phyloP scores from a whole-genome alignment of 2,888 invertebrate genomes.

The Cephus pygmeus region DNA sequence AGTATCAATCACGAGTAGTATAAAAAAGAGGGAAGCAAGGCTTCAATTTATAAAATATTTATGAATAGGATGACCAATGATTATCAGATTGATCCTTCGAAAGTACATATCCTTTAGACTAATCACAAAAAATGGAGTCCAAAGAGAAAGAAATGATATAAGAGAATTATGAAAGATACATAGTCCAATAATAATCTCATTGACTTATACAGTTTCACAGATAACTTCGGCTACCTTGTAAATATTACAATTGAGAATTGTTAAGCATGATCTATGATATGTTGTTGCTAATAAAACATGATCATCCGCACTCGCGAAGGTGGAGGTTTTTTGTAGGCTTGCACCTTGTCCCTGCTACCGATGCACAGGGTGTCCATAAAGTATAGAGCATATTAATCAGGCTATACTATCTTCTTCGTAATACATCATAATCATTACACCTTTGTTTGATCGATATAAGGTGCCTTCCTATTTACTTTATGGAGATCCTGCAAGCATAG shows the following conservation, averaged over 20 bases:
- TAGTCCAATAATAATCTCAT: neutral
- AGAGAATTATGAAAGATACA: neutral
- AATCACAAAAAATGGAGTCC: neutral
- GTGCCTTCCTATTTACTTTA: neutral
- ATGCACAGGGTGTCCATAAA: constrained; percentile 28
- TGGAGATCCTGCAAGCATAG: constrained; percentile 1
- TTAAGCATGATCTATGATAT: constrained; percentile 54
- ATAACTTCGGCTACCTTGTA: neutral
- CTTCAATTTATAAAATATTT: neutral
- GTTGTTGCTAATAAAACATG: constrained; percentile 58
- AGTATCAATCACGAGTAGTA: neutral
- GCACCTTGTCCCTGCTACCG: constrained; percentile 52
- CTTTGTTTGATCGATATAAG: neutral
- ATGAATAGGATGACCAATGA: neutral
- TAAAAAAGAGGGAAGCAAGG: neutral
- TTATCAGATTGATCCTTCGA: neutral
- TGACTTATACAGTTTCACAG: neutral
- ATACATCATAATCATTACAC: neutral
- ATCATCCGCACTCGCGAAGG: constrained; percentile 54
- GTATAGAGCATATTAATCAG: constrained; percentile 3
- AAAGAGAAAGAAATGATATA: neutral
- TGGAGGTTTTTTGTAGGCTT: constrained; percentile 62
- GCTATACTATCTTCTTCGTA: neutral
- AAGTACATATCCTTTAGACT: neutral
- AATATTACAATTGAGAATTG: constrained; percentile 37